These are phyloP conservation scores for Peromyscus eremicus DNA, from an alignment of 2,797 vertebrate genomes.

Conservation along the genomic window DNA sequence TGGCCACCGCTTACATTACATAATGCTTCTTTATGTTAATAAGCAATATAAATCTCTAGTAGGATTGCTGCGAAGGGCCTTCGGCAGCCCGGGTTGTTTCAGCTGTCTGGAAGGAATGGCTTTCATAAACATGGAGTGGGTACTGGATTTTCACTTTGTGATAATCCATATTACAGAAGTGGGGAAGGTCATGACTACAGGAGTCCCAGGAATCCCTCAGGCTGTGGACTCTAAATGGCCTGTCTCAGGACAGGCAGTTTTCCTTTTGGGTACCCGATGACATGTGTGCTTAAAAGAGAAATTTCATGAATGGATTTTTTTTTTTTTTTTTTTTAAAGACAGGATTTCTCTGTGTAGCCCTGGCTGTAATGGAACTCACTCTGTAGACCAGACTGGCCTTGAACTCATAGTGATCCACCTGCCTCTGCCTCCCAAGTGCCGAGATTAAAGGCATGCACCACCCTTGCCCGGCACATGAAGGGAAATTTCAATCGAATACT, in stretches of 20 bases:
- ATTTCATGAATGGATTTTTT: background rate
- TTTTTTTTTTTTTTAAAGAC: background rate
- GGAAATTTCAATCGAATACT: background rate
- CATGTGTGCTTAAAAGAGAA: background rate
- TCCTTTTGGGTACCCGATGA: background rate
- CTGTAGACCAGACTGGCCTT: background rate
- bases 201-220: background rate
- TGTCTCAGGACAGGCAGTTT: background rate
- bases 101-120: conserved; percentile 55
- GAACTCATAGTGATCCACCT: background rate
- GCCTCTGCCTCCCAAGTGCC: background rate
- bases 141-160: conserved; percentile 60
- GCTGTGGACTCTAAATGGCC: background rate
- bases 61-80: conserved; percentile 10
- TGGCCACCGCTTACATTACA: background rate
- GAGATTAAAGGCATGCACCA: background rate
- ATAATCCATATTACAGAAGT: conserved; percentile 59
- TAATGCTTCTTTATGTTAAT: conserved; percentile 54
- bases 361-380: background rate
- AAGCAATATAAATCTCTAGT: conserved; percentile 36
- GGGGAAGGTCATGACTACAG: background rate
- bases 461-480: background rate
- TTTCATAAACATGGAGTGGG: conserved; percentile 50
- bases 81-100: conserved; percentile 64
- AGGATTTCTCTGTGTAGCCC: background rate